Conservation (phyloP, 2,113 vertebrate genomes). For the Phoxinus phoxinus region DNA sequence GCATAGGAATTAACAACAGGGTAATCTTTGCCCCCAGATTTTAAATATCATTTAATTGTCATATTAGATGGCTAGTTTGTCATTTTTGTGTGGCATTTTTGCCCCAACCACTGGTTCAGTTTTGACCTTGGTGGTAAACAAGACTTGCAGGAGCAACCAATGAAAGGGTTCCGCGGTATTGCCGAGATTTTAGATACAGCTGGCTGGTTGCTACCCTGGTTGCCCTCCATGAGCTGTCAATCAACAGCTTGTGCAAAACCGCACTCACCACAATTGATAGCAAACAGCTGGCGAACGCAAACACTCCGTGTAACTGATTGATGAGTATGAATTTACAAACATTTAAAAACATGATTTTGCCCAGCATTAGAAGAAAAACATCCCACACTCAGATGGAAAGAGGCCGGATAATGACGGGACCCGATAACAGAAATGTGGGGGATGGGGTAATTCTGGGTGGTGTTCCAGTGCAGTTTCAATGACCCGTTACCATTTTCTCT, state of each 20-base stretch:
- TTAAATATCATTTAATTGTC: background rate
- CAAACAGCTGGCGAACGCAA: constrained; percentile 20
- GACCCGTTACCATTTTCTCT: constrained; percentile 40
- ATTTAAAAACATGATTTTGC: constrained; percentile 30
- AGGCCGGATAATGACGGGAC: background rate
- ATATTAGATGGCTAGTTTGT: background rate
- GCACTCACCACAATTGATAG: constrained; percentile 5
- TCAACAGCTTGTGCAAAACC: constrained; percentile 15
- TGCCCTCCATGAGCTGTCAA: constrained; percentile 43
- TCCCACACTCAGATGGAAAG: background rate
- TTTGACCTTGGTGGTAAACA: background rate
- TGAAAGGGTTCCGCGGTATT: constrained; percentile 46
- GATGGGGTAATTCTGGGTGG: constrained; percentile 30
- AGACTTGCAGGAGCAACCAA: constrained; percentile 20
- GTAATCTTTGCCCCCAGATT: background rate
- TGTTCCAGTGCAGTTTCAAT: constrained; percentile 19
- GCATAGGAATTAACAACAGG: no score
- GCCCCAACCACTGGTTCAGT: background rate
- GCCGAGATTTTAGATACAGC: constrained; percentile 4
- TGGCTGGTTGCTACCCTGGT: constrained; percentile 36
- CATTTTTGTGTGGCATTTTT: background rate
- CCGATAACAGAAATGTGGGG: constrained; percentile 14
- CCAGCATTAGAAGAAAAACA: background rate
- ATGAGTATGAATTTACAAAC: constrained; percentile 28
- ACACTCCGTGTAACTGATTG: constrained; percentile 30